A percentile compares a stretch with the other conserved stretches of the same genome.
Evolutionary conservation across 2,797 vertebrate species (phyloP).

Genomic region (Myioborus miniatus): DNA sequence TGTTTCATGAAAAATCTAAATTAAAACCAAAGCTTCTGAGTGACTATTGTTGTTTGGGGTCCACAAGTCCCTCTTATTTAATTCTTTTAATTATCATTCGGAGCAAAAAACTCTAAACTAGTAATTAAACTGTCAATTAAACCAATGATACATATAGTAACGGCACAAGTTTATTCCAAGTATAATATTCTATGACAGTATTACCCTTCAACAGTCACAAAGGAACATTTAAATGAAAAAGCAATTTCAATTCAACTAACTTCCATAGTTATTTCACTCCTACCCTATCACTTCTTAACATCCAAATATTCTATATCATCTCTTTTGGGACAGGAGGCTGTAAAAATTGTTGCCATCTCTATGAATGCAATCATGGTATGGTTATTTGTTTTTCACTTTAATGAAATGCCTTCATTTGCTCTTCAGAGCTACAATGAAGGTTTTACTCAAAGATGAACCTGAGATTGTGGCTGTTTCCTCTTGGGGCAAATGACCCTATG

Average conservation of each 20-base stretch:
- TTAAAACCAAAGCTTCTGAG: neutral
- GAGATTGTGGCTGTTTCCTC: neutral
- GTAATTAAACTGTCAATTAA: conserved; percentile 4
- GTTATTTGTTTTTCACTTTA: neutral
- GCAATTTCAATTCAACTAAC: neutral
- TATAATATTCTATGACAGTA: neutral
- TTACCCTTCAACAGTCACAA: neutral
- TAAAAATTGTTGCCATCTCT: neutral
- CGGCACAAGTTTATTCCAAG: neutral
- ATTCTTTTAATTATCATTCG: conserved; percentile 4
- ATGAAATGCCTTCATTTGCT: neutral
- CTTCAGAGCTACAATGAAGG: neutral
- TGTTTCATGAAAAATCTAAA: neutral
- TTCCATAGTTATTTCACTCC: neutral
- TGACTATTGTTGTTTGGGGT: neutral
- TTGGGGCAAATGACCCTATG: neutral
- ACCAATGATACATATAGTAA: neutral
- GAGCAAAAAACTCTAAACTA: neutral
- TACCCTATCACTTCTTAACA: neutral
- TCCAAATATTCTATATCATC: neutral
- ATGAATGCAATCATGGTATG: neutral
- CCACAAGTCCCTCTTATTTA: neutral
- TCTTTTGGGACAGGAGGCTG: neutral
- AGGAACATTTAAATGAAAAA: neutral
- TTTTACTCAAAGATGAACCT: neutral